Base-by-base conservation (phyloP, 2,797 vertebrate genomes). In the Spheniscus humboldti region DNA sequence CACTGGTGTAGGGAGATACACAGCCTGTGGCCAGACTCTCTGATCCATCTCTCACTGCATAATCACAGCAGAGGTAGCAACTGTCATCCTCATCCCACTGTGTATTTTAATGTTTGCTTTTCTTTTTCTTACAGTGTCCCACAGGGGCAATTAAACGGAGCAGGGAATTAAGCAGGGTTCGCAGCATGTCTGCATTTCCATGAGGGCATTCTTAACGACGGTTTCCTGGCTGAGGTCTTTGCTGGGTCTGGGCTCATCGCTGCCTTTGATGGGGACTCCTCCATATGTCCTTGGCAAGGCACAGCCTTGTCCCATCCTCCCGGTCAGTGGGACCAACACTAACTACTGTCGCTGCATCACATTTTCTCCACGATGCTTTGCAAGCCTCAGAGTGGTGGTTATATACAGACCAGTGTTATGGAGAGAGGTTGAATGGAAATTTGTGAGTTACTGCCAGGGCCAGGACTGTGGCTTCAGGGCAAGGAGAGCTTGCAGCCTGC, bases 91-190 rank as follows among this genome's bases (percentile, higher is more conserved):
- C 73, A 82, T 63, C 92, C 88, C 74, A 92, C 83, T 73, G 90
- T 20, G 74, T 30, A 52, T 84, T 92, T 82, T 92, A 94, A 95
- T 85, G 52, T 86, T 95, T 94, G 67, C 59, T 91, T 92, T 94
- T 64, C 93, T 90, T 91, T 90, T 50, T 37, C 68, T 93, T 63
- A 43, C 63, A 45, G 37, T 28, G 50, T 91, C 86, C 66, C 77
- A 76, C 90, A 87, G 96, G 93, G 90, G 71, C 90, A 96, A 95
- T 92, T 96, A 92, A 92, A 93, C 2, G 0, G 57, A 86, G 79
- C 0, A 0, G n/a, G 47, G 76, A 92, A 68, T 88, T 88, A 77
- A 84, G 69, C 71, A 69, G 89, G 52, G 59, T 45, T 94, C 6
- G 0, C 82, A 93, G 88, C 69, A 86, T 16, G 60, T 45, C 73